Percentiles rank a stretch among this genome's conserved stretches.
These are phyloP conservation scores for Thysanoteuthis rhombus DNA, from an alignment of 2,888 invertebrate species.

Conservation along the genomic window DNA sequence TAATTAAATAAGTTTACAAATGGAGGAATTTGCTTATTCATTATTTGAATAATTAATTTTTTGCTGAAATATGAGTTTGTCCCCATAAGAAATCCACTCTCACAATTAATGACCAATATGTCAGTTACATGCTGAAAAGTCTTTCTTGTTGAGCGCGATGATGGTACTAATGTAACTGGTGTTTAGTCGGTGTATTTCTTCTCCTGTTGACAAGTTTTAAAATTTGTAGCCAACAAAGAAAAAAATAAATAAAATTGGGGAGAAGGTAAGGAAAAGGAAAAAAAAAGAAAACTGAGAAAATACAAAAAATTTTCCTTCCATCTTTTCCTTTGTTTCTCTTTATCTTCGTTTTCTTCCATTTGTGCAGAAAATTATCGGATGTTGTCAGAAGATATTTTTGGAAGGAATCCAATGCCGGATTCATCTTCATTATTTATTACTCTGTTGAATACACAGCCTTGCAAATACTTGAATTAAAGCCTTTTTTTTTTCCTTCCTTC, in stretches of 20 bases:
- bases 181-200: not conserved
- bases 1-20: not conserved
- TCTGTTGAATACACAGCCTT: not conserved
- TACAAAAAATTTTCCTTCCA: not conserved
- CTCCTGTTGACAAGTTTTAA: not conserved
- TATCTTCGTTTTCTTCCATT: not conserved
- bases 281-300: not conserved
- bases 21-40: not conserved
- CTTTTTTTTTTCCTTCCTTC: not conserved
- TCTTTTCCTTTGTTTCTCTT: not conserved
- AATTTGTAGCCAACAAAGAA: not conserved
- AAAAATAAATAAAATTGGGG: not conserved
- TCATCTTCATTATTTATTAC: not conserved
- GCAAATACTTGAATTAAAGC: not conserved
- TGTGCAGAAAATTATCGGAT: not conserved
- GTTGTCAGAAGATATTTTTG: slow-evolving; percentile 12
- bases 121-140: not conserved
- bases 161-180: not conserved
- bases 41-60: not conserved
- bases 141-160: not conserved
- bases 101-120: not conserved
- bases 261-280: not conserved
- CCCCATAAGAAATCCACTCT: not conserved
- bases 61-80: not conserved
- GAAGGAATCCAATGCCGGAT: not conserved